Conservation (phyloP, 2,888 invertebrate genomes). For the Agrypnus murinus region DNA sequence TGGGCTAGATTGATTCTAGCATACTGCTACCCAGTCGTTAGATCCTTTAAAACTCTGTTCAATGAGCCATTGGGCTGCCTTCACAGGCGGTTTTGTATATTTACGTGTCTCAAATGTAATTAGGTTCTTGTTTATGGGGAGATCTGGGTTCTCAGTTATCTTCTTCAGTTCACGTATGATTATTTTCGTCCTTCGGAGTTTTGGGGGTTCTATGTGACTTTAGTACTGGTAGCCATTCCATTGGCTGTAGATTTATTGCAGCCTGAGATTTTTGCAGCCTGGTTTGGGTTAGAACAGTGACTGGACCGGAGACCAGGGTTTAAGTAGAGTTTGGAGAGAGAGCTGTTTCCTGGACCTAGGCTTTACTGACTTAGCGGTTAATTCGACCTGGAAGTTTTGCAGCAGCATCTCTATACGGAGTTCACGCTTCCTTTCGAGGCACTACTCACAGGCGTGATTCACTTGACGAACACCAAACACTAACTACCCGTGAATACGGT, state of each 20-base stretch:
- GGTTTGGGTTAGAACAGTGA: slow-evolving; percentile 3
- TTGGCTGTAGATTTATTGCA: not conserved
- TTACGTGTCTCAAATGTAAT: slow-evolving; percentile 2
- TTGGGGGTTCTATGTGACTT: slow-evolving; percentile 13
- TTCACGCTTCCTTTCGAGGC: too few relatives aligned
- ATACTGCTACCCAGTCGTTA: not conserved
- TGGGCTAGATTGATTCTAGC: slow-evolving; percentile 9
- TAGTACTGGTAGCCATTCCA: slow-evolving; percentile 4
- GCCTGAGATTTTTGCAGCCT: slow-evolving; percentile 5
- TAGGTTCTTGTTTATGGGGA: slow-evolving; percentile 5
- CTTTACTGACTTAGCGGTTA: too few relatives aligned
- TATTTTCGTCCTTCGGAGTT: slow-evolving; percentile 8
- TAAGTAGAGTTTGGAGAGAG: too few relatives aligned
- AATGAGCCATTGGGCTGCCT: slow-evolving; percentile 3
- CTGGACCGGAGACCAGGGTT: too few relatives aligned
- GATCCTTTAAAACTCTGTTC: slow-evolving; percentile 4
- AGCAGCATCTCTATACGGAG: too few relatives aligned
- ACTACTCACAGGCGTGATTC: too few relatives aligned
- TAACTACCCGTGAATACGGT: too few relatives aligned
- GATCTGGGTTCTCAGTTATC: not conserved
- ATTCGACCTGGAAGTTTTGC: too few relatives aligned
- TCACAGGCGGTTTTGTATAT: slow-evolving; percentile 9
- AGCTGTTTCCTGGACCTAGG: too few relatives aligned
- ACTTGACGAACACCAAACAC: too few relatives aligned
- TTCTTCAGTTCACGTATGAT: not conserved